Base-by-base conservation (phyloP, 2,113 vertebrate genomes). In the Struthio camelus region DNA sequence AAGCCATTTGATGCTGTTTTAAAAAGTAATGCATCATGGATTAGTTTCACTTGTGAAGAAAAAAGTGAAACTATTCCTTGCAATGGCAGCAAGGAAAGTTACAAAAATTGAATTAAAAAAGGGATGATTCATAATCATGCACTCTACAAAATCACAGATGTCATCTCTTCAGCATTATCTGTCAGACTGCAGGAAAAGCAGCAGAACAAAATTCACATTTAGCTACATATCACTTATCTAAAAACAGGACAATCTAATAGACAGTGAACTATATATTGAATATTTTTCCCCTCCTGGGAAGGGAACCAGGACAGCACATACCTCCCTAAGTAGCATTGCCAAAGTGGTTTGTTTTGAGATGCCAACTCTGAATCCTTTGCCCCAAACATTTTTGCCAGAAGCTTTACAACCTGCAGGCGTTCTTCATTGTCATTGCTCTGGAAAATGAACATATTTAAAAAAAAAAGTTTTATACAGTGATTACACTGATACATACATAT, bases 351-450 rank as follows among this genome's bases (percentile, higher is more conserved):
- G 97, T 99, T 99, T 97, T 99, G 99, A 70, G 99, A 98, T 24
- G 99, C 99, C 97, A 99, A 82, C 96, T 99, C 99, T 0, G 99
- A 99, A 97, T 99, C 99, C 96, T 99, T 99, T 1, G 99, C 99
- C 90, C 99, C 99, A 97, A 99, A 99, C 99, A 99, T 99, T 98
- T 99, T 99, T 91, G 99, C 99, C 90, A 99, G 98, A 90, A 99
- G 98, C 97, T 99, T 99, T 92, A 99, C 99, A 94, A 99, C 99
- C 96, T 99, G 99, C 87, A 99, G 98, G 28, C 99, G 98, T 95
- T 99, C 99, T n/a, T 99, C 99, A 82, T 99, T 99, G 97, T 99
- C 99, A 94, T 99, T 99, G 95, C 99, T 99, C 99, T 99, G 97
- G 42, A 97, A 97, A 89, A 93, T 3, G 6, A 96, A 94, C 9